Evolutionary conservation across 2,888 invertebrate species (phyloP).

Genomic region (Pachymerium ferrugineum): DNA sequence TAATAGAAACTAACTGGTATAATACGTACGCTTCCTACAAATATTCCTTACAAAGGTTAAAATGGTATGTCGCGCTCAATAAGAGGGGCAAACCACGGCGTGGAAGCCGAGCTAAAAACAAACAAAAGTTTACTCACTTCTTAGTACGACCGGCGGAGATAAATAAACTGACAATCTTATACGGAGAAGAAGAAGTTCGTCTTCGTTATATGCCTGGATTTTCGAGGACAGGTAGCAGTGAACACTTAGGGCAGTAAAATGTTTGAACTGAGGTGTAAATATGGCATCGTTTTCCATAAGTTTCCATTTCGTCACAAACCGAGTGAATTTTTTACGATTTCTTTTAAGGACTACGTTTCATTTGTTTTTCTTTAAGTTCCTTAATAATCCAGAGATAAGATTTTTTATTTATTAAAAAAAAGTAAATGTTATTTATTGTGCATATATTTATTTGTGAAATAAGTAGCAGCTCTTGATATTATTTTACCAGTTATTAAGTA

Average conservation of each 20-base stretch:
- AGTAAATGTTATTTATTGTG: conserved; percentile 12
- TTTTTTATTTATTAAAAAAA: conserved; percentile 8
- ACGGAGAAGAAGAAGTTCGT: background rate
- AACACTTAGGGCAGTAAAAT: background rate
- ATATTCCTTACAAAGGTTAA: conserved; percentile 39
- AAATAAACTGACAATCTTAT: background rate
- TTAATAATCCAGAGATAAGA: conserved; percentile 10
- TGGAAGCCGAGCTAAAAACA: conserved; percentile 40
- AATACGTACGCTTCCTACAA: conserved; percentile 45
- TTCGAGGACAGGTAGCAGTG: background rate
- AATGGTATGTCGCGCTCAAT: conserved; percentile 42
- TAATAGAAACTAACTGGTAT: conserved; percentile 37
- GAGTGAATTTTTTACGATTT: background rate
- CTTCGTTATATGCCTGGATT: background rate
- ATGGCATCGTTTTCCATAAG: background rate
- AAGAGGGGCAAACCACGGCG: conserved; percentile 41
- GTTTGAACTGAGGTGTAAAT: background rate
- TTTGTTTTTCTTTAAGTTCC: conserved; percentile 9
- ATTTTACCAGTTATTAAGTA: background rate
- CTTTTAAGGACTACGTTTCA: background rate
- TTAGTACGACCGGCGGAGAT: conserved; percentile 35
- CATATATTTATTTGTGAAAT: conserved; percentile 10
- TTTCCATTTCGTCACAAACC: background rate
- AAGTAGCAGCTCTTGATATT: background rate
- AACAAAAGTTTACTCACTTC: conserved; percentile 42